Evolutionary conservation across 2,113 vertebrate genomes (phyloP), one percentile per base, ranked within the genome.

Genomic region (Suncus etruscus): DNA sequence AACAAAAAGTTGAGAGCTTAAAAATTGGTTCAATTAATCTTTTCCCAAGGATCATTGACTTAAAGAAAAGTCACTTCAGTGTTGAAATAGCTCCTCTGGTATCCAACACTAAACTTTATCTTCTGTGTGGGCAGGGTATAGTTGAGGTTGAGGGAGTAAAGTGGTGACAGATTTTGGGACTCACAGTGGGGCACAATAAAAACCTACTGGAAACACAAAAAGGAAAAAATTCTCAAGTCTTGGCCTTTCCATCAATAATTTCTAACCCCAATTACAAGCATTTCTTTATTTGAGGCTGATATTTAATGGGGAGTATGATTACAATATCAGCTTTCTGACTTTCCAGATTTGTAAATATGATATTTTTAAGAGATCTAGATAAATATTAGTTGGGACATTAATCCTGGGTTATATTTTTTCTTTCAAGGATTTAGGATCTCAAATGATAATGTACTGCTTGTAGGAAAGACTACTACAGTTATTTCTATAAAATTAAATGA

Each of bases 21-120:
- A 11, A 25, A 86, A 14, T 9, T 72, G 61, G 6, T 61, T 84
- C 58, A 81, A 27, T 89, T 87, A 87, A 83, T 87, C 50, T 10
- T 88, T 66, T 79, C 27, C 45, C 24, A 24, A 32, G 1, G 11
- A 25, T 45, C 31, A 48, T 75, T 39, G 45, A 65, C 39, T 82
- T 32, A 86, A n/a, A 75, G 25, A 73, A 76, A 81, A 3, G 68
- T 51, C 10, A 20, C 61, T 70, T 81, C 27, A 83, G 76, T 75
- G 72, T 69, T 63, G 50, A 89, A 92, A 58, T 7, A n/a, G 10
- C 9, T 65, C n/a, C 22, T 79, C 3, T 47, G 12, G 4, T 48
- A 66, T 24, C 22, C 15, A 78, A n/a, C 10, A 50, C 66, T 22
- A 25, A 11, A 1, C 0, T 61, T 5, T 14, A 24, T 25, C 18